Base-by-base conservation (phyloP, 2,797 vertebrate species). In the Sebastes nivosus region DNA sequence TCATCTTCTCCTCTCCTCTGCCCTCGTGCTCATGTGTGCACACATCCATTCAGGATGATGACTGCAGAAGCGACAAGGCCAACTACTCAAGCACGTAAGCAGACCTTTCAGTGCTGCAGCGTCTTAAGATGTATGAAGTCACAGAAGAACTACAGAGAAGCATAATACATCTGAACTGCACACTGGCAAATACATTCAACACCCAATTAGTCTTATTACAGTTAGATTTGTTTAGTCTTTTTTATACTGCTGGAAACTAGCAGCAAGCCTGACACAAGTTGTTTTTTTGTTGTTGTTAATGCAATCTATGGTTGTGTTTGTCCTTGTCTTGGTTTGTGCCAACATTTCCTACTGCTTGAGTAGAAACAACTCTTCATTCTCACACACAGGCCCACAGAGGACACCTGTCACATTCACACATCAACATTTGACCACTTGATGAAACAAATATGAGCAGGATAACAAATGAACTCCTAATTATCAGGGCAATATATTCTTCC, bases 21-120 rank as follows among this genome's bases (percentile, higher is more conserved):
- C n/a, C 36, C 36, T 66, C 18, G 0, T n/a, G n/a, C 67, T 50
- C 42, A 14, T 16, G 34, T 75, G 46, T 69, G 50, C 38, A 38
- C 6, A 24, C 32, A 72, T 82, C 38, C 46, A 63, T 65, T 77
- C 60, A 72, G 32, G 8, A 50, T n/a, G 73, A 68, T 38, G 32
- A 38, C 70, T 52, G 20, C 59, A 25, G 29, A 63, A 29, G 36
- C 4, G 36, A 70, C 42, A 63, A 11, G 67, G 54, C 68, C 75
- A 14, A 34, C n/a, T 24, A 67, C 58, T 71, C 30, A 2, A 32
- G 38, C 24, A 71, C 0, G 20, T 66, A 50, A 66, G 60, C 27
- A 29, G 34, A 76, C 25, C 42, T 8, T 60, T 58, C 50, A 54
- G 38, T 25, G 72, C 16, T 61, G 25, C 46, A 38, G 11, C 11